Base-by-base conservation (phyloP, 2,113 vertebrate genomes). In the Megaleporinus macrocephalus region DNA sequence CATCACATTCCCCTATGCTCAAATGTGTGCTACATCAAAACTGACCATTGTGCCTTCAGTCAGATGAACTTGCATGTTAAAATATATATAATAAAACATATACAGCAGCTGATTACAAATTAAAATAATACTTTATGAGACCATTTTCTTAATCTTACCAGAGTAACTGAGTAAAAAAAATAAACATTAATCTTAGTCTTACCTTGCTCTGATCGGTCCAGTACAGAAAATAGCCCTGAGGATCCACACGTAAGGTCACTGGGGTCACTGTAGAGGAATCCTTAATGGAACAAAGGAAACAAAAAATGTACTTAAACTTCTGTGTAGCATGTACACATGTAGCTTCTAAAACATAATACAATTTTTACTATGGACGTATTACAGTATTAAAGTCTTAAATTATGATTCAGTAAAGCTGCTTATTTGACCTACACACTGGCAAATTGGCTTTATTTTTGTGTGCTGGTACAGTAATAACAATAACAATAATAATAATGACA, bases 191-290 rank as follows among this genome's bases (percentile, higher is more conserved):
- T 14, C 29, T 33, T 29, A 41, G 53, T 87, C 88, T 90, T 91
- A 99, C 98, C 97, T 99, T 99, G 86, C 95, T 99, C 83, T 99
- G 98, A 90, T 99, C 98, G 0, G 96, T 98, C 98, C 98, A 99
- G 91, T 98, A 96, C 65, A 99, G 95, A 94, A 97, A 99, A 92
- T 97, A 97, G 86, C 98, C 98, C 80, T 98, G 95, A 53, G 95
- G 95, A 89, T 99, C 98, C 82, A 98, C 97, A 78, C 92, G 93
- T 41, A 99, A 94, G 83, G 96, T 96, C 90, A 99, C 95, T 5
- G 97, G 96, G 86, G 93, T 95, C 75, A 98, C 97, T 41, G 96
- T 94, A 4, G 97, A 95, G 9, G 97, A 96, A 88, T 99, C 98
- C 98, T 99, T 44, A 20, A 13, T 44, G 76, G 80, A 71, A 81